Evolutionary conservation across 2,888 invertebrate genomes (phyloP).

Genomic region (Macroteleia sp.): DNA sequence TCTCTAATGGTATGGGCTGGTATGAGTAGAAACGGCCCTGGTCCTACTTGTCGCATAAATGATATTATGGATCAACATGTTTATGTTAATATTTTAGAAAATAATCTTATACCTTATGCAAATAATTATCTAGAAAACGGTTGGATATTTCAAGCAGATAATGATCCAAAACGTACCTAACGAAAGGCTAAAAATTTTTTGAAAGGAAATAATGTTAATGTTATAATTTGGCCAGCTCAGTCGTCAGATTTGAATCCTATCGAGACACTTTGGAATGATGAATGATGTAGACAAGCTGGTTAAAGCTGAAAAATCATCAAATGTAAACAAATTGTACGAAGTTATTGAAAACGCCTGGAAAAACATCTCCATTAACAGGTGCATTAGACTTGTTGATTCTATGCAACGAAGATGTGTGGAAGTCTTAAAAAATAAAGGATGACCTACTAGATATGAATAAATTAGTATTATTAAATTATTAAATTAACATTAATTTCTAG

Average conservation of each 20-base stretch:
- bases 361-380: neutral
- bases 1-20: constrained; percentile 29
- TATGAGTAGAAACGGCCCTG: constrained; percentile 14
- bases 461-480: too few relatives aligned
- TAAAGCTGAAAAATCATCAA: constrained; percentile 1
- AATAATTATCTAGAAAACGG: neutral
- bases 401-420: neutral
- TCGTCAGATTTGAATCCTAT: constrained; percentile 14
- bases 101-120: neutral
- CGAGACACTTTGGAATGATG: neutral
- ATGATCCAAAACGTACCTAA: constrained; percentile 1
- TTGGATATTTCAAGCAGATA: constrained; percentile 10
- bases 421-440: neutral
- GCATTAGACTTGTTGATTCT: neutral
- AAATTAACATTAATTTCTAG: too few relatives aligned
- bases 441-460: constrained; percentile 30
- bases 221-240: constrained; percentile 10
- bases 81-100: constrained; percentile 10
- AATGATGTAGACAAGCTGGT: neutral
- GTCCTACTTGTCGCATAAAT: constrained; percentile 13
- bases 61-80: constrained; percentile 20
- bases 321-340: neutral
- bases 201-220: neutral
- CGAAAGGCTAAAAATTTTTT: neutral
- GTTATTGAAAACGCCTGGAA: neutral